Conservation (phyloP, 2,888 invertebrate species). For the Eubasilissa splendida region DNA sequence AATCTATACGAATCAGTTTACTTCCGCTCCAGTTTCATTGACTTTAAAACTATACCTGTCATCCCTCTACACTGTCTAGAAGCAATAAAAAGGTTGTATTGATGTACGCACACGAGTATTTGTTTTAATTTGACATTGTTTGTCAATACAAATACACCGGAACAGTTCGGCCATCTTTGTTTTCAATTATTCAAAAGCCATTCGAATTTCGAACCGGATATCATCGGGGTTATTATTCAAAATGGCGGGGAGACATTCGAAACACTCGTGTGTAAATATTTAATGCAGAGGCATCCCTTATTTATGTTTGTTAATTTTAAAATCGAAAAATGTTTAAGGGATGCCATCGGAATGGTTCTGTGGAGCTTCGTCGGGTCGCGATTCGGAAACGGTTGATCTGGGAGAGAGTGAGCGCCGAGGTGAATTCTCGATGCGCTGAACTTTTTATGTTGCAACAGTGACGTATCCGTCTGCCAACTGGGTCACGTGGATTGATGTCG, state of each 20-base stretch:
- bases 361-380: neutral
- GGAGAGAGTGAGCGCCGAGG: too few relatives aligned
- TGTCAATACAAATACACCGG: conserved; percentile 24
- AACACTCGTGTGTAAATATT: neutral
- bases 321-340: conserved; percentile 21
- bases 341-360: neutral
- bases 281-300: conserved; percentile 11
- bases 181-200: conserved; percentile 41
- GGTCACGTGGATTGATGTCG: too few relatives aligned
- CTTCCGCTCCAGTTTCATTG: too few relatives aligned
- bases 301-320: conserved; percentile 17
- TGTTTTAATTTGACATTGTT: conserved; percentile 9
- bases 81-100: too few relatives aligned
- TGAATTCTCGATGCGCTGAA: too few relatives aligned
- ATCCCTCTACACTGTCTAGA: too few relatives aligned
- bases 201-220: conserved; percentile 39
- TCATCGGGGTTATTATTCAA: conserved; percentile 44
- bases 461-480: too few relatives aligned
- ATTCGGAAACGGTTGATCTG: too few relatives aligned
- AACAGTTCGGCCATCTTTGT: conserved; percentile 34
- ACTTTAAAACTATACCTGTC: too few relatives aligned
- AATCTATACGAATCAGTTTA: too few relatives aligned
- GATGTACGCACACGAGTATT: too few relatives aligned
- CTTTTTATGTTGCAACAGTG: too few relatives aligned
- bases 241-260: conserved; percentile 43